Base-by-base conservation (phyloP, 2,888 invertebrate genomes). In the Rhimphoctona megacephalus region DNA sequence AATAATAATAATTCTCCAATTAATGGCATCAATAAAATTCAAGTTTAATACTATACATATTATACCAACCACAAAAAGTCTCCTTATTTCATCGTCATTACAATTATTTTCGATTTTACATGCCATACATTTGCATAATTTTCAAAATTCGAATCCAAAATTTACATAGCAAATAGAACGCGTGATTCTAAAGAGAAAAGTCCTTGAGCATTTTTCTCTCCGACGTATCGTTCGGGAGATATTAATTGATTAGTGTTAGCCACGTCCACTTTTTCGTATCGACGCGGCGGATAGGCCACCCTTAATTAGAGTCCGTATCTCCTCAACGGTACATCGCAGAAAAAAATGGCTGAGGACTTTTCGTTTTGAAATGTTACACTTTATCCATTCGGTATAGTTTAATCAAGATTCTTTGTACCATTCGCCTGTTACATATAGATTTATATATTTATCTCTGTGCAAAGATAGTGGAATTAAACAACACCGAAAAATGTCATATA, bases 11-110 rank as follows among this genome's bases (percentile, higher is more conserved):
- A 90, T 90, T 91, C 90, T 89, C 90, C 90, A 86, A 92, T 90
- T 91, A 87, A 90, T 91, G 88, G 89, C 86, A 90, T 92, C 77
- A 92, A 93, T 92, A 92, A 92, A 87, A 92, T 91, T 92, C 90
- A 89, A 91, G 88, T 93, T 92, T 91, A 92, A 91, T 92, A 92
- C 90, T 89, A 90, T 88, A 89, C 36, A 78, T 69, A 64, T 67
- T 70, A 80, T 72, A 85, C 79, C 74, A 70, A 77, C 69, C 61
- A 67, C 39, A 52, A 54, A 66, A 70, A 49, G 36, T 83, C 54
- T 85, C 72, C 49, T 84, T 54, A 67, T 82, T 85, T 76, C 67
- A 69, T 86, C 79, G 36, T 73, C 49, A 57, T 67, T 46, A n/a
- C 49, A 19, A 72, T 67, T 36, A 39, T 67, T 79, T 30, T 33